Evolutionary conservation across 2,888 invertebrate genomes (phyloP).

Genomic region (Acanthacorydalis orientalis): DNA sequence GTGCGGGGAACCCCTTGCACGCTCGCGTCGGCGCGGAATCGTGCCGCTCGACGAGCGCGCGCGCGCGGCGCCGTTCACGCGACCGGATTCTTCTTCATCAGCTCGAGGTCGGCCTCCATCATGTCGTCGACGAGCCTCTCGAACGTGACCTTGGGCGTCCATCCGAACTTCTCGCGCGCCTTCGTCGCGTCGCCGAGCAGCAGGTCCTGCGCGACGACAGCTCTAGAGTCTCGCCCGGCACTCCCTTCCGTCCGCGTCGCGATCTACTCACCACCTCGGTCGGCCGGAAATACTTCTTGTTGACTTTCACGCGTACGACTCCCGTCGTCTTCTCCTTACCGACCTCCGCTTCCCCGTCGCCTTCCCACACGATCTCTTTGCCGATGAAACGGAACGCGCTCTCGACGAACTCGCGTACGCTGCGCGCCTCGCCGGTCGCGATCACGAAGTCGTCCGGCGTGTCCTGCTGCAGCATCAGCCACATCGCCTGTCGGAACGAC

Average conservation of each 20-base stretch:
- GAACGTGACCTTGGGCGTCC: constrained; percentile 73
- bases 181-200: constrained; percentile 88
- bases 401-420: constrained; percentile 93
- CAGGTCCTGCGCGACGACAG: constrained; percentile 42
- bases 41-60: too few relatives aligned
- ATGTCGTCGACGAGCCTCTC: constrained; percentile 80
- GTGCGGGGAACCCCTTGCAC: too few relatives aligned
- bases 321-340: constrained; percentile 53
- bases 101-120: constrained; percentile 76
- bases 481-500: constrained; percentile 71
- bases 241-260: too few relatives aligned
- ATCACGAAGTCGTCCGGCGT: constrained; percentile 92
- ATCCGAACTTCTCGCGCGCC: constrained; percentile 71
- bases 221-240: not conserved
- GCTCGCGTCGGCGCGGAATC: too few relatives aligned
- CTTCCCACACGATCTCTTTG: constrained; percentile 73
- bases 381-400: constrained; percentile 72
- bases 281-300: constrained; percentile 89
- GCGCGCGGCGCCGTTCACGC: too few relatives aligned
- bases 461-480: constrained; percentile 94
- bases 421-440: constrained; percentile 88
- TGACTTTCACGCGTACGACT: constrained; percentile 68
- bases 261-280: constrained; percentile 90
- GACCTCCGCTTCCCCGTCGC: constrained; percentile 66
- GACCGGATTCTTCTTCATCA: constrained; percentile 82